Conservation (phyloP, 2,113 vertebrate genomes). For the Bettongia penicillata region DNA sequence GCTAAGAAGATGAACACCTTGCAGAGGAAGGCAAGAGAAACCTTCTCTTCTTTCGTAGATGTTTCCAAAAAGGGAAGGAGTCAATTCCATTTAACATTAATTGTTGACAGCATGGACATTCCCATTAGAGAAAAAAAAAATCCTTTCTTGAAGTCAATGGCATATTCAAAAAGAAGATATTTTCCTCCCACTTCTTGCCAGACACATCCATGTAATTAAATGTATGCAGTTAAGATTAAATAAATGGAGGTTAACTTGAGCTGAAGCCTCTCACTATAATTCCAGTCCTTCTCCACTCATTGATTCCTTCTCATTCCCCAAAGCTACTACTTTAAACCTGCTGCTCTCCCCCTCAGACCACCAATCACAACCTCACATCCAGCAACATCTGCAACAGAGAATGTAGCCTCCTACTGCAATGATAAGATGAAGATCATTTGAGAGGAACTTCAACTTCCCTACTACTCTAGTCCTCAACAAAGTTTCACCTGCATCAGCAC, state of each 20-base stretch:
- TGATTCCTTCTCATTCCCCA: neutral
- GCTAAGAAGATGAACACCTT: constrained; percentile 6
- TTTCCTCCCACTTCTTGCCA: constrained; percentile 17
- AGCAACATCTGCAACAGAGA: neutral
- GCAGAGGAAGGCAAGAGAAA: neutral
- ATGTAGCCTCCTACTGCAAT: neutral
- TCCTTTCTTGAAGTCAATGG: constrained; percentile 6
- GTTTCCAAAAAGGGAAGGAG: neutral
- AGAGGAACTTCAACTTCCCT: neutral
- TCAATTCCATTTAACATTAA: neutral
- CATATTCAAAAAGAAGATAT: neutral
- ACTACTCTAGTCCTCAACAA: neutral
- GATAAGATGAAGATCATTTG: neutral
- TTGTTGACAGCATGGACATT: neutral
- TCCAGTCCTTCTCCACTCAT: neutral
- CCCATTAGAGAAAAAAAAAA: neutral
- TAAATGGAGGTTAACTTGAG: neutral
- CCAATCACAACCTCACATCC: neutral
- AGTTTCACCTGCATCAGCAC: too few species aligned
- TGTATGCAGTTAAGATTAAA: neutral
- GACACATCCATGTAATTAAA: neutral
- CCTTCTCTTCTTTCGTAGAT: neutral
- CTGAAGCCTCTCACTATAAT: neutral
- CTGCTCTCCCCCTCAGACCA: neutral
- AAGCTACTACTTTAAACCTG: neutral